Evolutionary conservation across 2,797 vertebrate species (phyloP), one percentile per base, ranked within the genome.

Genomic region (Acridotheres tristis): DNA sequence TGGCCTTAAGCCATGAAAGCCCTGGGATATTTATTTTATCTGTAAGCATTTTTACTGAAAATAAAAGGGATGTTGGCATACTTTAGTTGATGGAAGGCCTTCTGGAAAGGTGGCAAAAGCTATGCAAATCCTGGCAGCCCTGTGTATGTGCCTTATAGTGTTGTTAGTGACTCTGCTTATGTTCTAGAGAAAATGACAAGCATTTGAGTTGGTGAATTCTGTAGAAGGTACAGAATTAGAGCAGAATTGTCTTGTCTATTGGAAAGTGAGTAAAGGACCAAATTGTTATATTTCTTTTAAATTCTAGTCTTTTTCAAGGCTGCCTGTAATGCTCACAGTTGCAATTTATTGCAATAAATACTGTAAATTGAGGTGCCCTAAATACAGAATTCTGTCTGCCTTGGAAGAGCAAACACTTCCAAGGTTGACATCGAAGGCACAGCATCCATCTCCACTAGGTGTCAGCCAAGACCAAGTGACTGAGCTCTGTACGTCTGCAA

Each of bases 401-500:
- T 50, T 61, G 66, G 23, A 72, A 71, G 26, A 27, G 4, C 17
- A 26, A 73, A 15, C 11, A 5, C 12, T 83, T 77, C 13, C n/a
- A 16, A 88, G 22, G 11, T 34, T 7, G 4, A 55, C 42, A 48
- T 27, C 17, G 61, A 63, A 84, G 38, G 45, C 54, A 14, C 34
- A 1, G 3, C 50, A 85, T 55, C 30, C 34, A 71, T 21, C 40
- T 81, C 95, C 97, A 96, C 96, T 97, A 98, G 97, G 43, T 97
- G 97, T 95, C 97, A 95, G 93, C 81, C 96, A 85, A 96, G 78
- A 62, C 85, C 42, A 53, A 68, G 40, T 36, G 51, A 36, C 75
- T 80, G 86, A 90, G 62, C 18, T 5, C 34, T 40, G 17, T 59
- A 27, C 6, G 1, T 18, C 19, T 72, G 45, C 16, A 65, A 8